Evolutionary conservation across 2,888 invertebrate genomes (phyloP).

Genomic region (Nephrotoma appendiculata): DNA sequence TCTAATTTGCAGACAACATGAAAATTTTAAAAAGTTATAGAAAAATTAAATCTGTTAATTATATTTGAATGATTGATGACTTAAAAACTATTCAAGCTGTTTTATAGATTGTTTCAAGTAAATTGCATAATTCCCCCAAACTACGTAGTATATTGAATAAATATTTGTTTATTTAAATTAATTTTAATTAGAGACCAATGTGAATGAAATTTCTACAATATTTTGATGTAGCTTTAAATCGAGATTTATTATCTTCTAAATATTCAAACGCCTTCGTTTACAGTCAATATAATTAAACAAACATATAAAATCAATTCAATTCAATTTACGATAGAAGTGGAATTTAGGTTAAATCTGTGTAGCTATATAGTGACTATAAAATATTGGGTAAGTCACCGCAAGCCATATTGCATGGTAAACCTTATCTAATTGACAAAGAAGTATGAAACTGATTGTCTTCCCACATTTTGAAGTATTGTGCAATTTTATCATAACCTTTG

Average conservation of each 20-base stretch:
- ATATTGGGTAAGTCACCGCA: not conserved
- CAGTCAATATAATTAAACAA: not conserved
- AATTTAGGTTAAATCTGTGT: not conserved
- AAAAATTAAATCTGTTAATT: not conserved
- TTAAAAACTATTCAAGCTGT: not conserved
- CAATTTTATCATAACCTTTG: not conserved
- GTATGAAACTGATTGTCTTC: not conserved
- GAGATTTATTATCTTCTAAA: not conserved
- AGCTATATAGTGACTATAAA: not conserved
- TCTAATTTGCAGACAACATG: not conserved
- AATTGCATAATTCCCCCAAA: not conserved
- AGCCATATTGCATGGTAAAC: not conserved
- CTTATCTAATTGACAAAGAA: not conserved
- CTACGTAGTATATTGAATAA: not conserved
- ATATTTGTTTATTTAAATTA: not conserved
- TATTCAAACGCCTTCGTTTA: not conserved
- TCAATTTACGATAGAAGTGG: not conserved
- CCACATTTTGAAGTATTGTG: not conserved
- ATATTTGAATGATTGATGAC: not conserved
- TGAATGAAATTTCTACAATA: not conserved
- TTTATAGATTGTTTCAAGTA: not conserved
- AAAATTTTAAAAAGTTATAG: not conserved
- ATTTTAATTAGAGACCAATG: not conserved
- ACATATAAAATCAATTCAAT: not conserved
- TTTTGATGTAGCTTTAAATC: not conserved